Base-by-base conservation (phyloP, 2,888 invertebrate genomes). In the Cosmorhoe ocellata region DNA sequence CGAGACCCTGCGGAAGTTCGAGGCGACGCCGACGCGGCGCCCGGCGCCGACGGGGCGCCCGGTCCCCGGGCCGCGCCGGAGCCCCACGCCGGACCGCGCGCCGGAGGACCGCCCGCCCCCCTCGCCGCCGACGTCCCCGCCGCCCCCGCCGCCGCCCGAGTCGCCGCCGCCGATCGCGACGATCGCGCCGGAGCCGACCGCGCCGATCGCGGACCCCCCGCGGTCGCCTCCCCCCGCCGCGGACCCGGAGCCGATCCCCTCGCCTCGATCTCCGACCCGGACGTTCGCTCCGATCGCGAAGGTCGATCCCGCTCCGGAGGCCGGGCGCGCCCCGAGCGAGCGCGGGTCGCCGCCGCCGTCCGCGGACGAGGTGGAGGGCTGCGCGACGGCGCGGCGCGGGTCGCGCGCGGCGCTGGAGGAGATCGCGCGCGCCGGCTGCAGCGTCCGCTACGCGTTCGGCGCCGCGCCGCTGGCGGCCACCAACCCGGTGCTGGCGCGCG, bases 1-100 rank as follows among this genome's bases (percentile, higher is more conserved):
- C 67, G 94, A 96, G 54, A 95, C 96, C 9, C 92, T 97, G 56
- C 93, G 94, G 71, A 94, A 97, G 71, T 98, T 97, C 84, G 97
- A 98, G 78, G 91, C 34, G 90, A 4, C 92, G 0, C 92, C 93
- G 8, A 86, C 92, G 61, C 89, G 92, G 0, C 88, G 92, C 14
- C 74, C 87, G 56, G 81, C 90, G 4, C 91, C 91, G 64, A 74
- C 89, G n/a, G n/a, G n/a, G n/a, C 10, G 81, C 92, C 61, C 81
- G 93, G 79, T 82, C 61, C 80, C 78, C 18, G 82, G 82, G 57
- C 71, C 74, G 22, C 78, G 76, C 55, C 73, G 79, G 28, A 78
- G 74, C 41, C 74, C 79, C 11, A 81, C 90, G 56, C 79, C 83
- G n/a, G 83, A 81, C 48, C 80, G 76, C 64, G 11, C 74, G 58